Conservation (phyloP, 2,888 invertebrate species). For the Platycnemis pennipes region DNA sequence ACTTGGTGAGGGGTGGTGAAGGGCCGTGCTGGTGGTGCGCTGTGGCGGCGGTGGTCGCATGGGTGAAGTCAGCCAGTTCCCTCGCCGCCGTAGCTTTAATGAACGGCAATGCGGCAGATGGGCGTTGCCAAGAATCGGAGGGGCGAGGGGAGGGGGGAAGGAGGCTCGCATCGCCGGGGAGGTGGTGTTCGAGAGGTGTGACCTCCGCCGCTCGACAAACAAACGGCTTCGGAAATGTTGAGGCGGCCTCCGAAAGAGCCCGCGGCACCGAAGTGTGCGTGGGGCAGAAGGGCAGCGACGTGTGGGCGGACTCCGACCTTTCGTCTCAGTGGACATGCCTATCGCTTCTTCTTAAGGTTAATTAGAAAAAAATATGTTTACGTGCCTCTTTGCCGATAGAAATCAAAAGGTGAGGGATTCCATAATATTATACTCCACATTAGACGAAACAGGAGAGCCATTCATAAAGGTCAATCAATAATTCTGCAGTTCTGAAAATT, state of each 20-base stretch:
- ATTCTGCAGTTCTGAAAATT: too few relatives aligned
- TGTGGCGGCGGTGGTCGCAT: not conserved
- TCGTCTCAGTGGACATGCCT: not conserved
- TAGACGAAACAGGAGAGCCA: too few relatives aligned
- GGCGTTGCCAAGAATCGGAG: slow-evolving; percentile 22
- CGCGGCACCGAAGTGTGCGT: not conserved
- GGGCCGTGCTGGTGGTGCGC: not conserved
- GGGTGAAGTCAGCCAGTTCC: slow-evolving; percentile 5
- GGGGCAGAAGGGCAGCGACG: not conserved
- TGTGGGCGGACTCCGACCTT: not conserved
- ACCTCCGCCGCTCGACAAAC: not conserved
- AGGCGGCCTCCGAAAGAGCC: not conserved
- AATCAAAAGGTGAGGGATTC: too few relatives aligned
- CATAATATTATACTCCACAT: too few relatives aligned
- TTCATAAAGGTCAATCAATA: too few relatives aligned
- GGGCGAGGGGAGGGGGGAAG: not conserved
- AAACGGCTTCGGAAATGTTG: not conserved
- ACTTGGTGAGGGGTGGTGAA: not conserved
- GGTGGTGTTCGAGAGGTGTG: not conserved
- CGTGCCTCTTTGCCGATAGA: too few relatives aligned
- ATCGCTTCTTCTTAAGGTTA: not conserved
- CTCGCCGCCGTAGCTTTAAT: not conserved
- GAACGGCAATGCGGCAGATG: slow-evolving; percentile 45
- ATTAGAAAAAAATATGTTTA: not conserved
- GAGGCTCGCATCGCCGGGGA: not conserved